Base-by-base conservation (phyloP, 2,888 invertebrate species). In the Eupithecia centaureata region DNA sequence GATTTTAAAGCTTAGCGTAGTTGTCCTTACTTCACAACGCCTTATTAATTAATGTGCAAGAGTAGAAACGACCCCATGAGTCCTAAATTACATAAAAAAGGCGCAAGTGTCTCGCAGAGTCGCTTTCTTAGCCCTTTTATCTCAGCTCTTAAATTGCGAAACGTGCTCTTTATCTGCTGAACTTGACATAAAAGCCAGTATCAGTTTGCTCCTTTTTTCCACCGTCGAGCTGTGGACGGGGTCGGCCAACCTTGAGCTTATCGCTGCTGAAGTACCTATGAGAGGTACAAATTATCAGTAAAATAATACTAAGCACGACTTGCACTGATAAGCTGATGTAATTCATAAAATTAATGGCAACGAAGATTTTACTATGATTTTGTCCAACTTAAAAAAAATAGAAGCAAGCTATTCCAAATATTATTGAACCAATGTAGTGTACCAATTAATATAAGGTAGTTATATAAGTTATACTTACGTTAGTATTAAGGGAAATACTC, bases 161-260 rank as follows among this genome's bases (percentile, higher is more conserved):
- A 67, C 56, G 25, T 30, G 63, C 65, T 58, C 69, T 69, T 70
- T 75, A 73, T 75, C 75, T 28, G 51, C 56, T 70, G 72, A 72
- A 73, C 73, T 75, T 73, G 74, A 73, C 74, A 70, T 56, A 62
- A 68, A 70, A 65, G 54, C 28, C 32, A 61, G 67, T 67, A 59
- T 65, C 63, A 58, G 47, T 52, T 33, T 61, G 33, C 65, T 63
- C 61, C 47, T 60, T 69, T 68, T 70, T 72, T 65, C 65, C 61
- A 51, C 54, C 51, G 58, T 66, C 70, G 51, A 27, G 65, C 12
- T 32, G 18, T 56, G 68, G 70, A 71, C 70, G 66, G 69, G 70
- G 69, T 68, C 74, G 54, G 18, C 10, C 65, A 73, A 57, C 71
- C 76, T 76, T 74, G 70, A 15, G 60, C 63, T 77, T 77, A 76